Percentiles rank a stretch among this genome's conserved stretches.
Evolutionary conservation across 1,140 invertebrate species (phyloP).

Genomic region (Macrotrachela quadricornifera): DNA sequence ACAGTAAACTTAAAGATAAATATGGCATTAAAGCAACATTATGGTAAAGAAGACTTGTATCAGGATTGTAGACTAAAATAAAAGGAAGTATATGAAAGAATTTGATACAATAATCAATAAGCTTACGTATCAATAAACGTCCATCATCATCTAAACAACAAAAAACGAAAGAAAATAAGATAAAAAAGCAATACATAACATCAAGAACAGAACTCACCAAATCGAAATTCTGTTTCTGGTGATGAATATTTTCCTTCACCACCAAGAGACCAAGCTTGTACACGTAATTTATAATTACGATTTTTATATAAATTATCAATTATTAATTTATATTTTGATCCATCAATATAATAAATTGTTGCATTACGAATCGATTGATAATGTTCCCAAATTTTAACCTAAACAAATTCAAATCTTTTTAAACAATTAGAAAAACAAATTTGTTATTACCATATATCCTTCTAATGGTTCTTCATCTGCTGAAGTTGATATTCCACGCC

Average conservation of each 20-base stretch:
- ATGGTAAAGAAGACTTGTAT: slow-evolving; percentile 6
- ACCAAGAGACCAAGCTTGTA: slow-evolving; percentile 71
- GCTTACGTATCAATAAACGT: slow-evolving; percentile 1
- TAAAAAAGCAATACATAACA: too few relatives aligned
- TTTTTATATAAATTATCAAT: slow-evolving; percentile 8
- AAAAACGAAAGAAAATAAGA: too few relatives aligned
- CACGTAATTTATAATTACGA: slow-evolving; percentile 38
- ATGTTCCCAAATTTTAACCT: slow-evolving; percentile 9
- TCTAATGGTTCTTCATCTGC: slow-evolving; percentile 70
- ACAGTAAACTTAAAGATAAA: too few relatives aligned
- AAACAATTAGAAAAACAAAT: too few relatives aligned
- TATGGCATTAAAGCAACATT: background rate
- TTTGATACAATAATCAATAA: background rate
- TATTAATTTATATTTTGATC: background rate
- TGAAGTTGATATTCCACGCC: slow-evolving; percentile 57
- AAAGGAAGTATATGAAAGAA: background rate
- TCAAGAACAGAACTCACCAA: slow-evolving; percentile 1
- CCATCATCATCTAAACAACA: too few relatives aligned
- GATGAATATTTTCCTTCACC: slow-evolving; percentile 89
- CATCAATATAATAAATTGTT: background rate
- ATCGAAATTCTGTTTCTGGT: slow-evolving; percentile 50
- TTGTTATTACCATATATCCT: slow-evolving; percentile 41
- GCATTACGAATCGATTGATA: slow-evolving; percentile 8
- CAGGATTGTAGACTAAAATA: slow-evolving; percentile 6
- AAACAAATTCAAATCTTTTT: background rate